Evolutionary conservation across 2,888 invertebrate species (phyloP).

Genomic region (Polydrusus pterygomalis): DNA sequence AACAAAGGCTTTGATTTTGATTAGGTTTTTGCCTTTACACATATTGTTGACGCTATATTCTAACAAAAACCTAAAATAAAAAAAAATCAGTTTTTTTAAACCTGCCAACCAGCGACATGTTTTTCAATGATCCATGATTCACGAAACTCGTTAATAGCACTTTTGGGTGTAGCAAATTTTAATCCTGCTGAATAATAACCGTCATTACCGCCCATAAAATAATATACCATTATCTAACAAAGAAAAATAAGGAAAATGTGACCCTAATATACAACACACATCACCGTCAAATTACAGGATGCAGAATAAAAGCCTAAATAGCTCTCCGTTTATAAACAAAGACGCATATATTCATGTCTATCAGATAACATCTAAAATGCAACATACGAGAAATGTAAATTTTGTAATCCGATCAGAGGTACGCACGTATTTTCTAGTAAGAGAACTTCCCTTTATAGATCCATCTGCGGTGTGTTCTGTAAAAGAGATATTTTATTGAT

Average conservation of each 20-base stretch:
- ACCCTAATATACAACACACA: background rate
- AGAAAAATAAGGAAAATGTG: too few relatives aligned
- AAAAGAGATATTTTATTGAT: slow-evolving; percentile 28
- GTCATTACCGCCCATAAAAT: background rate
- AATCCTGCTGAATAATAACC: too few relatives aligned
- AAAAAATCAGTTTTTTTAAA: too few relatives aligned
- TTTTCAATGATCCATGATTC: too few relatives aligned
- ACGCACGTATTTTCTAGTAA: slow-evolving; percentile 44
- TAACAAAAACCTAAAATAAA: too few relatives aligned
- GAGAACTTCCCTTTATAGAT: slow-evolving; percentile 49
- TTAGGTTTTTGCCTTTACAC: too few relatives aligned
- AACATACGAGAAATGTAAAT: slow-evolving; percentile 52
- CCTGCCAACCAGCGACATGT: too few relatives aligned
- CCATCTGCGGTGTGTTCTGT: slow-evolving; percentile 39
- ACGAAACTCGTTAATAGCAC: too few relatives aligned
- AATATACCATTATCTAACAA: background rate
- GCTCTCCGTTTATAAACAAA: slow-evolving; percentile 48
- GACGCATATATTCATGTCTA: slow-evolving; percentile 50
- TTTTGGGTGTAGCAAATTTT: too few relatives aligned
- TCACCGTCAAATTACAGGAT: slow-evolving; percentile 24
- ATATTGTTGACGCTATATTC: too few relatives aligned
- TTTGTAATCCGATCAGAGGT: slow-evolving; percentile 53
- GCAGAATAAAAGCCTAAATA: slow-evolving; percentile 43
- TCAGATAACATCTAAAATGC: slow-evolving; percentile 52
- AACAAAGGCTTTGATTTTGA: too few relatives aligned